Evolutionary conservation across 2,888 invertebrate genomes (phyloP).

Genomic region (Lamellibrachia columna): DNA sequence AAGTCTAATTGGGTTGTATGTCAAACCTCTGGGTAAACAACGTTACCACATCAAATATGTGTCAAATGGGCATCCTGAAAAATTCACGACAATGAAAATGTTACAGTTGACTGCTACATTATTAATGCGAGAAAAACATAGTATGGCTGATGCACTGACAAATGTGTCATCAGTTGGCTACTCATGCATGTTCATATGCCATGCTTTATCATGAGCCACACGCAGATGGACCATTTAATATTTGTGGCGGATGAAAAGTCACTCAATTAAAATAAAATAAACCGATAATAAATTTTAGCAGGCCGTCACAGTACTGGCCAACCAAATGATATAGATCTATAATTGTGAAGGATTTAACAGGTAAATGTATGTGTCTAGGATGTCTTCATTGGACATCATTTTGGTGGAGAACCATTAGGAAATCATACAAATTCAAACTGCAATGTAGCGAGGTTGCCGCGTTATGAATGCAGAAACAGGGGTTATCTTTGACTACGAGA

Average conservation of each 20-base stretch:
- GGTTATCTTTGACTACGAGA: background rate
- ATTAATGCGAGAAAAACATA: background rate
- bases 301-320: background rate
- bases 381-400: background rate
- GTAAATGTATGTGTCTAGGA: background rate
- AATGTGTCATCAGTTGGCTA: background rate
- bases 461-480: background rate
- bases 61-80: background rate
- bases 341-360: background rate
- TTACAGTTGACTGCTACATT: background rate
- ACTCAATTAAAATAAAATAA: background rate
- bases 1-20: background rate
- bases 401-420: background rate
- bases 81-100: background rate
- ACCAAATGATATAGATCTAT: background rate
- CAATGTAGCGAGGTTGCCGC: background rate
- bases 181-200: constrained; percentile 1
- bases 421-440: background rate
- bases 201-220: background rate
- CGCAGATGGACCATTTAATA: background rate
- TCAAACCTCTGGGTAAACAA: background rate
- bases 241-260: background rate
- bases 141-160: background rate
- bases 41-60: background rate
- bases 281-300: background rate